These are phyloP conservation scores for Meloidogyne hapla DNA, from an alignment of 1,140 invertebrate species.

Conservation along the genomic window DNA sequence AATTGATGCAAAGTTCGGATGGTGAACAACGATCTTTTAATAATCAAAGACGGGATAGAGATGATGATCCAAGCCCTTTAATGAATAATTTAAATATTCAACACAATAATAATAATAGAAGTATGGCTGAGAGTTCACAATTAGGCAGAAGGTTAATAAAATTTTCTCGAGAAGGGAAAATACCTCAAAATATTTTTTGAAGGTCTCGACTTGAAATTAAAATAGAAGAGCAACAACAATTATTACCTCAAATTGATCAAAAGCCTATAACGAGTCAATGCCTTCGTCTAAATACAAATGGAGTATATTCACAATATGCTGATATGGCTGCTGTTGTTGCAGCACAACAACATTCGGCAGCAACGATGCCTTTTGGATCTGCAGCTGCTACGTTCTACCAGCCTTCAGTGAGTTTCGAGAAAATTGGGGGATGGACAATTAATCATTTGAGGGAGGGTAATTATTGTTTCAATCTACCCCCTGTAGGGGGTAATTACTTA, in stretches of 20 bases:
- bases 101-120: neutral
- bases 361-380: neutral
- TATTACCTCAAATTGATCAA: neutral
- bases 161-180: too few species aligned
- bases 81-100: neutral
- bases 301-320: neutral
- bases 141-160: neutral
- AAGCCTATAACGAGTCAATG: neutral
- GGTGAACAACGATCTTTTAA: too few species aligned
- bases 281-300: neutral
- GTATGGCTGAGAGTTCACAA: neutral
- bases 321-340: neutral
- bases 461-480: too few species aligned
- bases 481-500: too few species aligned
- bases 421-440: too few species aligned
- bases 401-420: neutral
- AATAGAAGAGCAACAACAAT: neutral
- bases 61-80: neutral
- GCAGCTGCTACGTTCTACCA: neutral
- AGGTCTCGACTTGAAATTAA: neutral
- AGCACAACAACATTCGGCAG: neutral
- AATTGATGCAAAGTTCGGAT: constrained; percentile 64
- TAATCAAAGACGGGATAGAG: neutral
- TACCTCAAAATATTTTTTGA: neutral
- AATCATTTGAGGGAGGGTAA: too few species aligned